phyloP scores from a whole-genome alignment of 2,113 vertebrate genomes.

The Albula glossodonta region DNA sequence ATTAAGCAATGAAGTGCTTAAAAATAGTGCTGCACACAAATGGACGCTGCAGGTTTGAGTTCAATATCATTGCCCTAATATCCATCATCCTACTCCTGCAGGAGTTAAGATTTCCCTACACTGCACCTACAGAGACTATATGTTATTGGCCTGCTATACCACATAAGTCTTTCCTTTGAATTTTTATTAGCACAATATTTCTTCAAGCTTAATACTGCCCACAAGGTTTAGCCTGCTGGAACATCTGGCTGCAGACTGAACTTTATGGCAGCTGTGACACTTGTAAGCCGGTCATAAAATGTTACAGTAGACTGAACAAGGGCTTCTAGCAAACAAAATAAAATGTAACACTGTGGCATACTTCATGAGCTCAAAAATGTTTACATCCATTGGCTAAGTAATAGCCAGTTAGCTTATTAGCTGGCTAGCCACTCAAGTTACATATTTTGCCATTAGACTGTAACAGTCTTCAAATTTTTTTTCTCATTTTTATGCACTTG shows the following conservation, averaged over 20 bases:
- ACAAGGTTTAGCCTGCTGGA: not conserved
- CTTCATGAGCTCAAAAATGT: not conserved
- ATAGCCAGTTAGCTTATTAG: too few relatives aligned
- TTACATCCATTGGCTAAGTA: not conserved
- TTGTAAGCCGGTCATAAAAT: not conserved
- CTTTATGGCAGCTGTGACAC: not conserved
- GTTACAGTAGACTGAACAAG: not conserved
- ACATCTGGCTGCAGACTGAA: not conserved
- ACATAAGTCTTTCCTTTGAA: too few relatives aligned
- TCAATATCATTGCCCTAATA: too few relatives aligned
- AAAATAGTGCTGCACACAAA: too few relatives aligned
- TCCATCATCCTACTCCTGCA: too few relatives aligned
- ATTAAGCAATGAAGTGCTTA: too few relatives aligned
- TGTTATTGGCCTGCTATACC: too few relatives aligned
- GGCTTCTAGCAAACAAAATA: not conserved
- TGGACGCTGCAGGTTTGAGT: too few relatives aligned
- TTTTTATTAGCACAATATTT: too few relatives aligned
- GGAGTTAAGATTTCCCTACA: too few relatives aligned
- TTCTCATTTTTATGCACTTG: not conserved
- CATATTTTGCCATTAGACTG: not conserved
- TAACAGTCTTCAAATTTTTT: not conserved
- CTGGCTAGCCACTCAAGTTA: not conserved
- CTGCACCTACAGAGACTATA: too few relatives aligned
- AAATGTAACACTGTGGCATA: not conserved
- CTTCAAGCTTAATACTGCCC: too few relatives aligned